A percentile compares a stretch with the other conserved stretches of the same genome.
These are phyloP conservation scores for Leiothrix lutea DNA, from an alignment of 2,113 vertebrate genomes.

Conservation along the genomic window DNA sequence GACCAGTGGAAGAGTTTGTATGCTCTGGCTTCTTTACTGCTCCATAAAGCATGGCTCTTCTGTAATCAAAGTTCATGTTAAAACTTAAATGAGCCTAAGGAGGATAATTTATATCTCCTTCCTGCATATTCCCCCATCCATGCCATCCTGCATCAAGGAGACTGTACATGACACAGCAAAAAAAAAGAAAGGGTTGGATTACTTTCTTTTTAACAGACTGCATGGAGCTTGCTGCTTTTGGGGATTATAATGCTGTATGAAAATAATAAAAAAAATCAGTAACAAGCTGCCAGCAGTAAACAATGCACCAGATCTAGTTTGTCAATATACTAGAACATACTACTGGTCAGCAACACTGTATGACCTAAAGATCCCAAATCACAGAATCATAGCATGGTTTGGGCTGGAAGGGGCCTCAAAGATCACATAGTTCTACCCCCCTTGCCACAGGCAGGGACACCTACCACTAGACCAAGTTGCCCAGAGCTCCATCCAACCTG, in stretches of 20 bases:
- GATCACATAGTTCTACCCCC: background rate
- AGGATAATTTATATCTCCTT: conserved; percentile 8
- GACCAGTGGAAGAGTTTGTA: conserved; percentile 23
- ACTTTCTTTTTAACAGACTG: background rate
- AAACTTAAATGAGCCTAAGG: background rate
- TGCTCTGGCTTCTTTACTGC: conserved; percentile 6
- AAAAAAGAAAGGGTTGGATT: background rate
- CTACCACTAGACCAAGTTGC: background rate
- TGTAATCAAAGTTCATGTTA: conserved; percentile 2
- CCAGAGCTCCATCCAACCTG: background rate
- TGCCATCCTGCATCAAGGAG: background rate
- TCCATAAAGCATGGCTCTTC: conserved; percentile 9
- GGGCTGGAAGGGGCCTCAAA: background rate
- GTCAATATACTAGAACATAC: background rate
- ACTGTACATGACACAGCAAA: background rate
- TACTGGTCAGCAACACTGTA: background rate
- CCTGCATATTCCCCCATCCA: background rate
- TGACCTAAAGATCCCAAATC: background rate
- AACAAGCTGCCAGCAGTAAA: background rate
- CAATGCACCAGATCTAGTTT: background rate
- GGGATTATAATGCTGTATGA: background rate
- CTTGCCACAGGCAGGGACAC: background rate
- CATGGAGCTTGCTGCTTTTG: background rate
- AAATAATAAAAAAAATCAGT: background rate
- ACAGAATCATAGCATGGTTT: background rate